Base-by-base conservation (phyloP, 1,140 invertebrate genomes). In the Calliphora vicina region DNA sequence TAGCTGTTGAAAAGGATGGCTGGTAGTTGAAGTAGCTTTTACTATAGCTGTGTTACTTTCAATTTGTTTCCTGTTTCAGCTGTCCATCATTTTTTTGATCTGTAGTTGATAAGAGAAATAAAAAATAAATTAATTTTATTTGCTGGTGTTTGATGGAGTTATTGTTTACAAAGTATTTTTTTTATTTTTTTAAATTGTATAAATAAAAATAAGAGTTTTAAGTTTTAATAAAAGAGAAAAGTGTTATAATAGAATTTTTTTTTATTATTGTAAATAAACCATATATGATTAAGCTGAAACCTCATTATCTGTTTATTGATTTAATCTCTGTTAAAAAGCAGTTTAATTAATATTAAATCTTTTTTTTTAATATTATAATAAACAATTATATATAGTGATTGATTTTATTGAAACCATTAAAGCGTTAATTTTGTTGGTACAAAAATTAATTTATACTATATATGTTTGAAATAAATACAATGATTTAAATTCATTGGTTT, bases 21-120 rank as follows among this genome's bases (percentile, higher is more conserved):
- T 57, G 6, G 2, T 67, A 67, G 23, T 67, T 67, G 9, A 67
- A 67, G 23, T 67, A 67, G 20, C 61, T 12, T 6, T 67, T 23
- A 23, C 10, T 67, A 8, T 23, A 20, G 61, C 6, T 67, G 6
- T 67, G 6, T 67, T 67, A 20, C n/a, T 67, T 67, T 8, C 25
- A 12, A 20, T 23, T 23, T 67, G n/a, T 57, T 57, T 57, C 50
- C 50, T 57, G 50, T 67, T 67, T 67, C 61, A 67, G 61, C 61
- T 67, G 61, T 67, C 61, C 61, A 67, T 67, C 61, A 67, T 67
- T 67, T 8, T n/a, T 23, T 67, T 67, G 61, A 67, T 67, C 61
- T 67, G n/a, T n/a, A 61, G n/a, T 67, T 67, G 23, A 25, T 23
- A 67, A 67, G 12, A 23, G n/a, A 25, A 67, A 57, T 15, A 67